Evolutionary conservation across 2,113 vertebrate species (phyloP), one percentile per base, ranked within the genome.

Genomic region (Albula goreensis): DNA sequence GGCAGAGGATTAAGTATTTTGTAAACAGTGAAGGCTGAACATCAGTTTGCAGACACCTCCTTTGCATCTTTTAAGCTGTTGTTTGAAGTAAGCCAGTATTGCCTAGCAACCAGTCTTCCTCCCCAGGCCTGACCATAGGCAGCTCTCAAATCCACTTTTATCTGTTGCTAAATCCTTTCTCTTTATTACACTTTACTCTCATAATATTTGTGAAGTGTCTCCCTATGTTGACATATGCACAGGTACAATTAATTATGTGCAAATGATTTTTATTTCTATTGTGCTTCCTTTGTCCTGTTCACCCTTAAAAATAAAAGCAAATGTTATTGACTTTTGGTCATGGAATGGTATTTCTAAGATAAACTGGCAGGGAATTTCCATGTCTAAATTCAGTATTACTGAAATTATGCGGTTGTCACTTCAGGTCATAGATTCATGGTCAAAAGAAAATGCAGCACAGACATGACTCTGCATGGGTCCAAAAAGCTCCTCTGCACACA

Each of bases 21-120:
- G 50, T 19, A 81, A 52, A 82, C 51, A 83, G 48, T 51, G 12
- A 22, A 70, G n/a, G 31, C 82, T 19, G 17, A 66, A 48, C 57
- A 83, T 83, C 57, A 25, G 52, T 83, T 48, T 56, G 51, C 50
- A n/a, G 48, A 57, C 81, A 41, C 15, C 2, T 57, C 41, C 77
- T 77, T 41, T 78, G 83, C 83, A 85, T 85, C 22, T 77, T 70
- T 70, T 70, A 70, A 70, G 19, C 13, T 7, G 10, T 80, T 50
- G 48, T 66, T 85, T 85, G 53, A 66, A 15, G n/a, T 51, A 52
- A 66, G 78, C 52, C 49, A 80, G 49, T 7, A 57, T 85, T 85
- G 78, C 85, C 56, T 51, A 78, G 85, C 85, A 85, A 80, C 78
- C 11, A n/a, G 11, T 51, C 4, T n/a, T 78, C 78, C 78, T 81